Base-by-base conservation (phyloP, 2,797 vertebrate genomes). In the Sebastes kiyomatsui region DNA sequence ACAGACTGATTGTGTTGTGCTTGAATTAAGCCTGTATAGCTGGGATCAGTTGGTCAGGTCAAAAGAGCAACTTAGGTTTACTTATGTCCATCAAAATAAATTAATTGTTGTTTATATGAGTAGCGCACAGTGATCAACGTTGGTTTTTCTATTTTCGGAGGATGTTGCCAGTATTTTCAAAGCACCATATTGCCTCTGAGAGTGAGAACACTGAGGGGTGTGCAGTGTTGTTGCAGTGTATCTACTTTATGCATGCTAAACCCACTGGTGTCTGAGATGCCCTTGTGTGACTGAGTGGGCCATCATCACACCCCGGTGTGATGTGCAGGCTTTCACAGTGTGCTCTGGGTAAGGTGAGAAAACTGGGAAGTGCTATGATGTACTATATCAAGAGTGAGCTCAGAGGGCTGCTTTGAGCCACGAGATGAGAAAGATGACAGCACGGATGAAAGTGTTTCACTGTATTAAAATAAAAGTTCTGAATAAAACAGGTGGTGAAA, bases 331-430 rank as follows among this genome's bases (percentile, higher is more conserved):
- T 94, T 92, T 92, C 87, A 91, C 92, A 90, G 85, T 77, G 76
- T 58, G 80, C 74, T 86, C 71, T 22, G 80, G 71, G 81, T 87
- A 75, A 94, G 92, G 92, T 94, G 94, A 93, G 92, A 94, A 93
- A 94, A 93, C 85, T n/a, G 70, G 85, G 87, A 90, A 90, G 91
- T 90, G 91, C 91, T 87, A 76, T 93, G 89, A 92, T 88, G 91
- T 85, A 78, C 84, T 86, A 82, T 88, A 92, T 92, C 88, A 90
- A 90, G 89, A 85, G 72, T 77, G 78, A 87, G 75, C 85, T 81
- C 83, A 59, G 86, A 90, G 82, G 79, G 79, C 82, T 71, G 84
- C 87, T 92, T 82, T 90, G 87, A 90, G 90, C 73, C 81, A 52
- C 4, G 33, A 87, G 85, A 92, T 80, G 87, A 88, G 82, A 88